phyloP scores from a whole-genome alignment of 1,140 invertebrate species.

The Psilanteris sp. region DNA sequence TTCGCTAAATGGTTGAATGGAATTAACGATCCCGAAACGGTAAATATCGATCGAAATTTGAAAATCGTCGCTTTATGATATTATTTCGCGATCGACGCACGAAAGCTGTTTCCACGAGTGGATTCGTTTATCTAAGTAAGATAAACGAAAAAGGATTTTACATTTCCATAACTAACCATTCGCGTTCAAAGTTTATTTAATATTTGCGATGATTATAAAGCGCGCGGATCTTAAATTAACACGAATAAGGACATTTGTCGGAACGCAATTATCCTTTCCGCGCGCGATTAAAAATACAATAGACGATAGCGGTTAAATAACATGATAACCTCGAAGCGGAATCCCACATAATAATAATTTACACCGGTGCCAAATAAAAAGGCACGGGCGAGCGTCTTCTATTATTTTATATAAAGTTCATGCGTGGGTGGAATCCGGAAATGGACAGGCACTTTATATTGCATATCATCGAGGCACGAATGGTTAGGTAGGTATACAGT shows the following conservation, averaged over 20 bases:
- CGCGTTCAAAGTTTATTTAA: no score
- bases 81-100: no score
- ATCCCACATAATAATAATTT: slow-evolving; percentile 59
- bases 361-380: slow-evolving; percentile 41
- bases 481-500: slow-evolving; percentile 27
- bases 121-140: no score
- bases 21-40: no score
- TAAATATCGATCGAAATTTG: no score
- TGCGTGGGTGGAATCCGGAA: slow-evolving; percentile 58
- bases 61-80: no score
- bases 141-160: no score
- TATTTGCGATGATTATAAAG: no score
- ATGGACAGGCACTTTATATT: slow-evolving; percentile 46
- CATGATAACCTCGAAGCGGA: slow-evolving; percentile 48
- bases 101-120: no score
- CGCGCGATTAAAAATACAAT: slow-evolving; percentile 31
- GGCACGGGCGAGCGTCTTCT: slow-evolving; percentile 27
- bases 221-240: no score
- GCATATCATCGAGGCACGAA: slow-evolving; percentile 56
- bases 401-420: slow-evolving; percentile 59
- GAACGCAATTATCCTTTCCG: slow-evolving; percentile 37
- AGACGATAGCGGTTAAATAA: slow-evolving; percentile 45
- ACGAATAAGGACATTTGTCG: not conserved
- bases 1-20: no score
- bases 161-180: no score